These are phyloP conservation scores for Agrochola lychnidis DNA, from an alignment of 2,888 invertebrate genomes.

Conservation along the genomic window DNA sequence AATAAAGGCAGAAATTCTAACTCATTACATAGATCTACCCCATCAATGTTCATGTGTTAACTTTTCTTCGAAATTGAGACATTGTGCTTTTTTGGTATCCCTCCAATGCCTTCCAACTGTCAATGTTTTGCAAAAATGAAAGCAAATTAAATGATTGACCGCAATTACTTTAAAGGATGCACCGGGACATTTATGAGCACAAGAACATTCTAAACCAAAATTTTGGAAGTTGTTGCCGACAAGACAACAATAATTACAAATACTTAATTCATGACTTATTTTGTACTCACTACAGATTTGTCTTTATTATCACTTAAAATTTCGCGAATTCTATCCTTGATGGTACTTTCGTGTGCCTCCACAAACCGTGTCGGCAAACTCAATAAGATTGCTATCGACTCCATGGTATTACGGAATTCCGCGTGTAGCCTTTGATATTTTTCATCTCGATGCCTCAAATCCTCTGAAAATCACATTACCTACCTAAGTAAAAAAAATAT, in stretches of 20 bases:
- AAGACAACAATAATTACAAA: not conserved
- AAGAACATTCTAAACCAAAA: constrained; percentile 1
- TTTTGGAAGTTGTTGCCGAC: not conserved
- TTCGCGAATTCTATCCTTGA: constrained; percentile 95
- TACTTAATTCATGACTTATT: not conserved
- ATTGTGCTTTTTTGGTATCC: no score
- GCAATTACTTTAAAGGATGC: not conserved
- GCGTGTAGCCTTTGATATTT: constrained; percentile 92
- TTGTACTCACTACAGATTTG: constrained; percentile 92
- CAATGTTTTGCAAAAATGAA: no score
- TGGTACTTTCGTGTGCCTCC: constrained; percentile 94
- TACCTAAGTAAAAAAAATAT: not conserved
- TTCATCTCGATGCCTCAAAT: constrained; percentile 93
- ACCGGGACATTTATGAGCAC: not conserved
- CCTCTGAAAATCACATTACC: constrained; percentile 87
- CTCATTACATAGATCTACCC: no score
- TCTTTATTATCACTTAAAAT: constrained; percentile 94
- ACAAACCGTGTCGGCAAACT: constrained; percentile 94
- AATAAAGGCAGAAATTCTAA: no score
- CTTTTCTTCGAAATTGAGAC: no score
- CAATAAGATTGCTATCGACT: constrained; percentile 93
- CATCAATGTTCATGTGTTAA: no score
- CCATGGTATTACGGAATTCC: constrained; percentile 93
- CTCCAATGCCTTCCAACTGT: no score
- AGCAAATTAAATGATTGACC: not conserved